Evolutionary conservation across 1,140 invertebrate species (phyloP).

Genomic region (Brachionus manjavacas): DNA sequence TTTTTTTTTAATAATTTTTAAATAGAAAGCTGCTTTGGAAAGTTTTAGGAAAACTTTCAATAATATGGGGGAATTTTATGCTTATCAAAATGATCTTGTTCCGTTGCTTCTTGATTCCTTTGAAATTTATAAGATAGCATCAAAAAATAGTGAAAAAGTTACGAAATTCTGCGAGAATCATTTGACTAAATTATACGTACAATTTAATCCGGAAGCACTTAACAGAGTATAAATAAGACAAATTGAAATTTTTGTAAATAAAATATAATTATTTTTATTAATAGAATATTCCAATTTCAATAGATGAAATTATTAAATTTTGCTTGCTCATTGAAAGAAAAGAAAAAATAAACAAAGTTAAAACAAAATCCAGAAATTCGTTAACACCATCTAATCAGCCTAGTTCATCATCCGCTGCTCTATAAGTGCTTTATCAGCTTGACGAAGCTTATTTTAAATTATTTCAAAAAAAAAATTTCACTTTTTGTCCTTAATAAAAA

Average conservation of each 20-base stretch:
- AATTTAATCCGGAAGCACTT: slow-evolving; percentile 34
- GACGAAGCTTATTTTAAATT: too few species aligned
- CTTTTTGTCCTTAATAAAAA: too few species aligned
- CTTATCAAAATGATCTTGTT: slow-evolving; percentile 21
- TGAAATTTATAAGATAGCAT: slow-evolving; percentile 7
- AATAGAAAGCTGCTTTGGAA: background rate
- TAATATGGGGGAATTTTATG: slow-evolving; percentile 17
- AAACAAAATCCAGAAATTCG: background rate
- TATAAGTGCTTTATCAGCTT: background rate
- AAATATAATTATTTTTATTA: background rate
- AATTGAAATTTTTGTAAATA: background rate
- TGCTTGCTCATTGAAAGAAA: background rate
- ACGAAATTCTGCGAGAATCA: slow-evolving; percentile 6
- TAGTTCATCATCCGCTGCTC: background rate
- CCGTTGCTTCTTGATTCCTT: slow-evolving; percentile 13
- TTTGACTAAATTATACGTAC: slow-evolving; percentile 1
- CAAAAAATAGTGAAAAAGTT: slow-evolving; percentile 6
- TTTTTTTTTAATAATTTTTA: background rate
- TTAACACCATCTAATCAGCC: background rate
- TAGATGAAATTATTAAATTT: slow-evolving; percentile 16
- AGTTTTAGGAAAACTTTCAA: slow-evolving; percentile 16
- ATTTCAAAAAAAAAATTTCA: too few species aligned
- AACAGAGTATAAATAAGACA: background rate
- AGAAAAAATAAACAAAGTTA: slow-evolving; percentile 4
- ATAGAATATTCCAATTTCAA: background rate